These are phyloP conservation scores for Drosophila quinaria DNA, from an alignment of 2,888 invertebrate genomes.

Conservation along the genomic window DNA sequence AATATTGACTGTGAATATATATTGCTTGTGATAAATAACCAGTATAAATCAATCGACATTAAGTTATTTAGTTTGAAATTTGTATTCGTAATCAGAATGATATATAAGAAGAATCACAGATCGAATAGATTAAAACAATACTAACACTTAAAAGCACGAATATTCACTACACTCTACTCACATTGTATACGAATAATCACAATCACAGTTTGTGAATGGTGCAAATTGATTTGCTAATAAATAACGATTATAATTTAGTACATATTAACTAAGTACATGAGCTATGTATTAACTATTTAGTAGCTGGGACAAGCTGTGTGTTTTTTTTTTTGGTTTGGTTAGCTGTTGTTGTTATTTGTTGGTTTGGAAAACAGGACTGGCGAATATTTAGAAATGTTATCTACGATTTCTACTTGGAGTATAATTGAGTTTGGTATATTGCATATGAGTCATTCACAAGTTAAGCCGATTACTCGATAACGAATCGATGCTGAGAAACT, in stretches of 20 bases:
- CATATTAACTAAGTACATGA: conserved; percentile 14
- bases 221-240: conserved; percentile 15
- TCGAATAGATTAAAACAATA: conserved; percentile 25
- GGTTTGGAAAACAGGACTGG: conserved; percentile 11
- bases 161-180: conserved; percentile 52
- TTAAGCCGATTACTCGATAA: conserved; percentile 69
- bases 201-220: conserved; percentile 49
- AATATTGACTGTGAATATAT: no score
- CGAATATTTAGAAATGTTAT: conserved; percentile 8
- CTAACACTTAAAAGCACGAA: conserved; percentile 46
- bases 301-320: conserved; percentile 43
- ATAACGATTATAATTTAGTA: conserved; percentile 17
- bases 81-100: conserved; percentile 4
- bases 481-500: conserved; percentile 12
- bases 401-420: conserved; percentile 37
- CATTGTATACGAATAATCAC: conserved; percentile 51
- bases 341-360: conserved; percentile 8
- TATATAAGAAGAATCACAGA: conserved; percentile 9
- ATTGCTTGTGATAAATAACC: conserved; percentile 12
- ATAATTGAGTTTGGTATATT: conserved; percentile 29
- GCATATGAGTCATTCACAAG: conserved; percentile 74
- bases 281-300: not conserved
- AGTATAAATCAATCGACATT: conserved; percentile 25
- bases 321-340: conserved; percentile 7
- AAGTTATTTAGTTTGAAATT: conserved; percentile 7